Conservation (phyloP, 1,140 invertebrate species). For the Gonioctena quinquepunctata region DNA sequence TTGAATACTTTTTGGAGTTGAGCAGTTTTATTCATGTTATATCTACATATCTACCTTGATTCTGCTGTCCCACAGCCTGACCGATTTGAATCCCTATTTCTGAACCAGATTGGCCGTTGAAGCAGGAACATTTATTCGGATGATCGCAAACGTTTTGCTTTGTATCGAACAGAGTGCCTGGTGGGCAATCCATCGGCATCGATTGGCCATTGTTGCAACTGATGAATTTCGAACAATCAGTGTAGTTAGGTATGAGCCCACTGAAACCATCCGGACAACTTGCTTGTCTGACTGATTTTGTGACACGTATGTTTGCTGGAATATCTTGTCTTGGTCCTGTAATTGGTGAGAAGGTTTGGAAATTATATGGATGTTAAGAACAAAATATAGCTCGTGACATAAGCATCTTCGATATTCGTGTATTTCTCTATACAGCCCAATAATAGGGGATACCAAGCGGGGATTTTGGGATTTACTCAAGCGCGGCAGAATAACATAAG, state of each 20-base stretch:
- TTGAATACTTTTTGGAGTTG: too few relatives aligned
- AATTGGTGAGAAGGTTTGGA: too few relatives aligned
- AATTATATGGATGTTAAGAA: too few relatives aligned
- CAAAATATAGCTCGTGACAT: too few relatives aligned
- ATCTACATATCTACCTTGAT: too few relatives aligned
- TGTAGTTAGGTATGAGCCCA: conserved; percentile 65
- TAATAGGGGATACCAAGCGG: too few relatives aligned
- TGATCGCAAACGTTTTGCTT: conserved; percentile 64
- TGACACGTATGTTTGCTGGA: background rate
- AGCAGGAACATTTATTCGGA: conserved; percentile 61
- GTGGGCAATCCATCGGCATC: conserved; percentile 64
- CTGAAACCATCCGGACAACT: conserved; percentile 57
- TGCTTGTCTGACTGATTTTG: conserved; percentile 28
- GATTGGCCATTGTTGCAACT: conserved; percentile 65
- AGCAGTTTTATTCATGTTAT: too few relatives aligned
- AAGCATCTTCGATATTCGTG: too few relatives aligned
- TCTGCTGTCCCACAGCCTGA: background rate
- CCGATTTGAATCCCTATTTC: background rate
- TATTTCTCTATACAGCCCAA: too few relatives aligned
- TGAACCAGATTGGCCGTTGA: conserved; percentile 30
- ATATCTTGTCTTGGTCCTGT: background rate
- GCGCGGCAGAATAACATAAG: too few relatives aligned
- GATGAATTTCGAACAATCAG: conserved; percentile 68
- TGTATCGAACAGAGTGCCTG: conserved; percentile 69
- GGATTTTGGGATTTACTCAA: too few relatives aligned